These are phyloP conservation scores for Podiceps cristatus DNA, from an alignment of 2,113 vertebrate genomes.

Conservation along the genomic window DNA sequence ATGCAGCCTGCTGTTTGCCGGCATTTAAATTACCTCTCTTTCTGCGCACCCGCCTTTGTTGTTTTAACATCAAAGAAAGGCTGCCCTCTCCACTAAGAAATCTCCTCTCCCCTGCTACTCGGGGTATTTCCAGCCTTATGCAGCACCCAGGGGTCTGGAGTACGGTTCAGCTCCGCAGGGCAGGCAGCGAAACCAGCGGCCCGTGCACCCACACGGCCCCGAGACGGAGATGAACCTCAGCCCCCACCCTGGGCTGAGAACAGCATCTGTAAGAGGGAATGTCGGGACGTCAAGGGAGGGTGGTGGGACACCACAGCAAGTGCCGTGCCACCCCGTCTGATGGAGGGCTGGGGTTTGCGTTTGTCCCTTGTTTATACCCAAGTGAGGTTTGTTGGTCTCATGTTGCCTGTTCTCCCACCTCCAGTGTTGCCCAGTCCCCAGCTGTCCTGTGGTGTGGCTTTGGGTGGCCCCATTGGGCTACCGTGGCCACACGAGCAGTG, in stretches of 20 bases:
- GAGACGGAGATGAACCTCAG: fast-evolving
- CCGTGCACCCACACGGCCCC: fast-evolving
- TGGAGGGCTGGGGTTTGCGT: not conserved
- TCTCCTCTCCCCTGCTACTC: not conserved
- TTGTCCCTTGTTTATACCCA: not conserved
- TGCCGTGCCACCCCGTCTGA: fast-evolving
- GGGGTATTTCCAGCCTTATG: not conserved
- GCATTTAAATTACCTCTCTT: constrained; percentile 14
- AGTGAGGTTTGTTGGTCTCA: not conserved
- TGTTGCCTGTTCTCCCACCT: not conserved
- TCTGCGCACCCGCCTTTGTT: constrained; percentile 34
- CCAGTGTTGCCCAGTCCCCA: not conserved
- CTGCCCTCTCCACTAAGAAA: not conserved
- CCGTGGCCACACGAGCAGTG: fast-evolving
- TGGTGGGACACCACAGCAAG: not conserved
- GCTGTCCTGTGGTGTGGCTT: fast-evolving
- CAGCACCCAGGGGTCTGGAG: fast-evolving
- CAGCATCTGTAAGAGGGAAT: fast-evolving
- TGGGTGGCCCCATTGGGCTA: not conserved
- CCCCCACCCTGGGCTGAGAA: fast-evolving
- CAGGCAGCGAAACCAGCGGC: not conserved
- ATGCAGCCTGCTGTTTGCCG: constrained; percentile 11
- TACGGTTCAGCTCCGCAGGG: fast-evolving
- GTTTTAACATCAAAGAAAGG: constrained; percentile 56
- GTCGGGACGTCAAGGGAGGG: fast-evolving